Evolutionary conservation across 2,888 invertebrate species (phyloP).

Genomic region (Tipula confusa): DNA sequence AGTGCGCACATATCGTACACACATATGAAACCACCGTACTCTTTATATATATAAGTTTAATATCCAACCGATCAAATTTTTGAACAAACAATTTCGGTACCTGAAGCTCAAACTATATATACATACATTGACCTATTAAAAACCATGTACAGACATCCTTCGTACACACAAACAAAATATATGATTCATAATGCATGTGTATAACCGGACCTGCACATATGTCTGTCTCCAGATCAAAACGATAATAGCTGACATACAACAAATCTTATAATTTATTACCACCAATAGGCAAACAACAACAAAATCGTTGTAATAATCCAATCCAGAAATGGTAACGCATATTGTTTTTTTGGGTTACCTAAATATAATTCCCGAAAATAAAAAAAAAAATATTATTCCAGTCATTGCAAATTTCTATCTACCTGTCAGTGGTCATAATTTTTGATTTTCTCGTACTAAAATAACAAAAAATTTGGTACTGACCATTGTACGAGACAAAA

Average conservation of each 20-base stretch:
- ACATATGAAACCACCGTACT: too few species aligned
- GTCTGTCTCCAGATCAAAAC: conserved; percentile 9
- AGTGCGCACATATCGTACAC: too few species aligned
- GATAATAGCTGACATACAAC: neutral
- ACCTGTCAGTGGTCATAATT: neutral
- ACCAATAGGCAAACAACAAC: neutral
- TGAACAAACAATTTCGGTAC: too few species aligned
- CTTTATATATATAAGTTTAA: too few species aligned
- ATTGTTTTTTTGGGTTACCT: too few species aligned
- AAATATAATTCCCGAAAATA: neutral
- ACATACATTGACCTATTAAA: too few species aligned
- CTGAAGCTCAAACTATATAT: too few species aligned
- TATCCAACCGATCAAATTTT: too few species aligned
- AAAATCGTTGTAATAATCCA: neutral
- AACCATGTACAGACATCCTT: neutral
- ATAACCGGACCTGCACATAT: conserved; percentile 3
- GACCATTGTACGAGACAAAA: neutral
- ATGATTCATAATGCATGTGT: too few species aligned
- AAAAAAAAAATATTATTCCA: neutral
- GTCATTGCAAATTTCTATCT: neutral
- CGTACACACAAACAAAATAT: neutral
- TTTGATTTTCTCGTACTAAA: neutral
- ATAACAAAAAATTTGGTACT: too few species aligned
- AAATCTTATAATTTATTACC: conserved; percentile 12
- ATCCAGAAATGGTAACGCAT: neutral